A percentile compares a stretch with the other conserved stretches of the same genome.
These are phyloP conservation scores for Psophia crepitans DNA, from an alignment of 2,113 vertebrate genomes.

Conservation along the genomic window DNA sequence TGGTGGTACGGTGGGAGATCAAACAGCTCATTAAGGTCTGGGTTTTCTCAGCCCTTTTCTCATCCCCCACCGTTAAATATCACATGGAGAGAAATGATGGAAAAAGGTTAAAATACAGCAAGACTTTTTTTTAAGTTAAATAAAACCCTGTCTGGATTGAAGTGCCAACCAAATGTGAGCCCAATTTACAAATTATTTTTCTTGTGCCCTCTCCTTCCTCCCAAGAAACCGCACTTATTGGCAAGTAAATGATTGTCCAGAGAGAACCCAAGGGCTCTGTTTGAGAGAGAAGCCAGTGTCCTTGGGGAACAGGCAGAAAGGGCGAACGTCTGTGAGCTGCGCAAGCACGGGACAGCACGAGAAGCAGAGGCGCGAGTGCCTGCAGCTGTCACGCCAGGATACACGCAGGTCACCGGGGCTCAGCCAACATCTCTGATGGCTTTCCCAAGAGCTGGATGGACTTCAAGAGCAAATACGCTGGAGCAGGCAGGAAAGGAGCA, in stretches of 20 bases:
- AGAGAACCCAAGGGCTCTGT: not conserved
- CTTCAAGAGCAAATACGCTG: not conserved
- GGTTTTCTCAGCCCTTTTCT: not conserved
- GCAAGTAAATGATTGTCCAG: slow-evolving; percentile 51
- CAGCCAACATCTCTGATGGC: not conserved
- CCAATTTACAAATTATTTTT: not conserved
- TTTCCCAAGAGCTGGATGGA: not conserved
- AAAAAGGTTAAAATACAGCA: not conserved
- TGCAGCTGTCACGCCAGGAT: not conserved
- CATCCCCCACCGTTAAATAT: not conserved
- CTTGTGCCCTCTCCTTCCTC: not conserved
- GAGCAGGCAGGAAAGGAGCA: not conserved
- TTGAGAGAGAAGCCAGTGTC: not conserved
- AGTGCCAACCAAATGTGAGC: not conserved
- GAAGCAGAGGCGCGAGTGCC: not conserved
- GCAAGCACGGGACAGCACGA: rapidly evolving
- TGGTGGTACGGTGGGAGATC: not conserved
- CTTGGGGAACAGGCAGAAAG: slow-evolving; percentile 9
- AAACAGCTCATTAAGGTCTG: not conserved
- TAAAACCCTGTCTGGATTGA: not conserved
- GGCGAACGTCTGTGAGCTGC: not conserved
- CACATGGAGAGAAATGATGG: not conserved
- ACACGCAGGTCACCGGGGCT: not conserved
- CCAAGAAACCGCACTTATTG: not conserved
- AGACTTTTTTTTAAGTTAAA: not conserved